These are phyloP conservation scores for Eupeodes luniger DNA, from an alignment of 2,888 invertebrate genomes.

Conservation along the genomic window DNA sequence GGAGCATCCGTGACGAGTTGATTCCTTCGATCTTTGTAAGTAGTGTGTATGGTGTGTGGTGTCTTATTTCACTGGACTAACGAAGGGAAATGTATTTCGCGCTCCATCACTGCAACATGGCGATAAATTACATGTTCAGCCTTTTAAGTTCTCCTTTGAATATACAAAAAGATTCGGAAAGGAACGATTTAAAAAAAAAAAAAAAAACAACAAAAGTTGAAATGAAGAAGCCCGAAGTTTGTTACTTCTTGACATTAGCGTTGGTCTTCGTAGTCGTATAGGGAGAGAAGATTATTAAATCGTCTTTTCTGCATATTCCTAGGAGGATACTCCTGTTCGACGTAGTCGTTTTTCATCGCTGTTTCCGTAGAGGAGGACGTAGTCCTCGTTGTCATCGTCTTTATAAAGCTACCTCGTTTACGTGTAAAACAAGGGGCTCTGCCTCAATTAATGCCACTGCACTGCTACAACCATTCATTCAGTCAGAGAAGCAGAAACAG, in stretches of 20 bases:
- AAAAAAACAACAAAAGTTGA: not conserved
- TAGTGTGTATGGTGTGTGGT: slow-evolving; percentile 34
- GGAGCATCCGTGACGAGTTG: slow-evolving; percentile 65
- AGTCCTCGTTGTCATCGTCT: slow-evolving; percentile 3
- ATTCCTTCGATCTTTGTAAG: slow-evolving; percentile 65
- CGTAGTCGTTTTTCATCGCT: slow-evolving; percentile 46
- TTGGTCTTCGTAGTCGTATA: slow-evolving; percentile 20
- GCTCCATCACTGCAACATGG: slow-evolving; percentile 61
- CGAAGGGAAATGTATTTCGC: slow-evolving; percentile 72
- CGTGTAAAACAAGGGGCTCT: slow-evolving; percentile 68
- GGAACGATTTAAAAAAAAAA: slow-evolving; percentile 29
- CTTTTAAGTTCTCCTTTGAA: slow-evolving; percentile 48
- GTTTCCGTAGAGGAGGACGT: slow-evolving; percentile 30
- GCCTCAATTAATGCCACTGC: slow-evolving; percentile 66
- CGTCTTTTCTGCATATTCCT: slow-evolving; percentile 40
- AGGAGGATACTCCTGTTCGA: slow-evolving; percentile 31
- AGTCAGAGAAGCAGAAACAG: slow-evolving; percentile 16
- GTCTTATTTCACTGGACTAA: slow-evolving; percentile 42
- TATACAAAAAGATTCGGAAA: slow-evolving; percentile 5
- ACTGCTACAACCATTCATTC: slow-evolving; percentile 63
- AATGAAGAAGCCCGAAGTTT: slow-evolving; percentile 23
- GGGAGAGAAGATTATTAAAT: slow-evolving; percentile 60
- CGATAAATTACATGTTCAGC: slow-evolving; percentile 71
- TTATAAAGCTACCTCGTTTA: slow-evolving; percentile 59
- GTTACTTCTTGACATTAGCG: slow-evolving; percentile 32